Conservation (phyloP, 2,888 invertebrate species). For the Apamea crenata region DNA sequence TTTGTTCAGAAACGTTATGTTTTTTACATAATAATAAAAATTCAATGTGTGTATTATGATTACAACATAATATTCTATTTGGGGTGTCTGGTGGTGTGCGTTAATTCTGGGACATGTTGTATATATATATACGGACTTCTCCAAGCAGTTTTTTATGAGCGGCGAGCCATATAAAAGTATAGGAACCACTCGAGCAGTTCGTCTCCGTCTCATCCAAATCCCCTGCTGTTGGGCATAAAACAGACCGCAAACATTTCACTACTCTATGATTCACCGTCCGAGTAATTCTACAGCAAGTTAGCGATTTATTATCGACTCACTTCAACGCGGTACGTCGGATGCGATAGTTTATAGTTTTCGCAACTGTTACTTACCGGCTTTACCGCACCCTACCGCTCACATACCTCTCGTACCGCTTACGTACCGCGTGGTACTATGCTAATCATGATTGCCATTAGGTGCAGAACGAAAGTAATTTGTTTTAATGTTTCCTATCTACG, state of each 20-base stretch:
- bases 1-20: no score
- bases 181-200: background rate
- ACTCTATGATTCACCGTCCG: conserved; percentile 41
- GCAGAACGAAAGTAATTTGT: conserved; percentile 60
- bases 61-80: no score
- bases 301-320: conserved; percentile 83
- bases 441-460: conserved; percentile 64
- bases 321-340: conserved; percentile 77
- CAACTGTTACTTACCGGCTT: conserved; percentile 69
- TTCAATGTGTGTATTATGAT: no score
- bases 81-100: no score
- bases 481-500: conserved; percentile 61
- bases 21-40: no score
- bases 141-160: background rate
- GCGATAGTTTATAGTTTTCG: conserved; percentile 80
- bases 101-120: no score
- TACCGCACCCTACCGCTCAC: conserved; percentile 50
- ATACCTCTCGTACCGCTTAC: conserved; percentile 33
- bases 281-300: conserved; percentile 76
- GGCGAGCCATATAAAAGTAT: background rate
- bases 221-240: conserved; percentile 14
- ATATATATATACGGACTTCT: background rate
- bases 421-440: conserved; percentile 56
- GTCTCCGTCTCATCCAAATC: no score
- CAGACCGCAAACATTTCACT: background rate